These are phyloP conservation scores for Ictalurus furcatus DNA, from an alignment of 2,113 vertebrate species.

Conservation along the genomic window DNA sequence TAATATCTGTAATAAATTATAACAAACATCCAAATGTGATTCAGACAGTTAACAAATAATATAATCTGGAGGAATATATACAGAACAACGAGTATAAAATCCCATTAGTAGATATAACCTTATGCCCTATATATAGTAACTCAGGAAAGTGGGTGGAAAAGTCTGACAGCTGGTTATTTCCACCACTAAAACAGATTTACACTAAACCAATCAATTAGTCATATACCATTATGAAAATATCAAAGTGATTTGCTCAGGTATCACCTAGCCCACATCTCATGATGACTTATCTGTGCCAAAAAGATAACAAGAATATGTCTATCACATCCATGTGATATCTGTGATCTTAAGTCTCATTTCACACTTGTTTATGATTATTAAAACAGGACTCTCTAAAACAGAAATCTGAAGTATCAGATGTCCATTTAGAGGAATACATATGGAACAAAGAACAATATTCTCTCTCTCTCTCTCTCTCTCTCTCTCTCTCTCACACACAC, in stretches of 20 bases:
- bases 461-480: neutral
- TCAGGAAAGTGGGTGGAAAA: slow-evolving; percentile 9
- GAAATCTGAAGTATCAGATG: neutral
- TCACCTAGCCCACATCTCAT: neutral
- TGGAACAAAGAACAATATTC: neutral
- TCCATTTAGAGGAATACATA: neutral
- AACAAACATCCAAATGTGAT: neutral
- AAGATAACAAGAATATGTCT: slow-evolving; percentile 13
- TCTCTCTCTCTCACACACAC: neutral
- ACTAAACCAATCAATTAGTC: neutral
- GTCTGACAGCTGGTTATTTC: neutral
- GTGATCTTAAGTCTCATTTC: neutral
- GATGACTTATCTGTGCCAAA: neutral
- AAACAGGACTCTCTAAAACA: neutral
- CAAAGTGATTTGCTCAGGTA: neutral
- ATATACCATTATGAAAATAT: neutral
- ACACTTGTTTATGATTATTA: neutral
- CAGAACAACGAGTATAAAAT: neutral
- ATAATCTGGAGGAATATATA: neutral
- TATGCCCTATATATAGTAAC: too few relatives aligned
- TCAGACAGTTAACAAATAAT: neutral
- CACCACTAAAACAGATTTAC: neutral
- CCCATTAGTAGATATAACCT: neutral
- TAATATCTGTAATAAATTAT: neutral
- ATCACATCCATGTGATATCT: neutral